A percentile compares a stretch with the other conserved stretches of the same genome.
Conservation (phyloP, 2,113 vertebrate genomes). For the Rousettus leschenaultii region DNA sequence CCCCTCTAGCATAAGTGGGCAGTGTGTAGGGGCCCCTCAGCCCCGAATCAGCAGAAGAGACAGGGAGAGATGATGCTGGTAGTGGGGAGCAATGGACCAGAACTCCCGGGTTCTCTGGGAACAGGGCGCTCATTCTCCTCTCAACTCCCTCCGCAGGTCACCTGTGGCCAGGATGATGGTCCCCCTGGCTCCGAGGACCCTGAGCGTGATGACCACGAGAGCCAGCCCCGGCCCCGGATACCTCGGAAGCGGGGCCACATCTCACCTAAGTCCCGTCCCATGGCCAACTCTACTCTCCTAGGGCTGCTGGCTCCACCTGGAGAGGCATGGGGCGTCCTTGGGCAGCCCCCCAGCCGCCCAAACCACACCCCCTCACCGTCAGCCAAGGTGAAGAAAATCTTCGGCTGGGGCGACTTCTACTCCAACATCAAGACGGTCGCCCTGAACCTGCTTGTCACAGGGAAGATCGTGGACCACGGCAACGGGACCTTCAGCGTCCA, state of each 20-base stretch:
- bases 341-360: constrained; percentile 83
- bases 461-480: constrained; percentile 98
- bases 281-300: constrained; percentile 83
- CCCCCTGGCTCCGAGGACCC: constrained; percentile 71
- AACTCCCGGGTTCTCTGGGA: neutral
- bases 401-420: constrained; percentile 99
- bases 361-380: constrained; percentile 85
- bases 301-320: constrained; percentile 88
- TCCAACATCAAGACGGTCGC: constrained; percentile 99
- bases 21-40: neutral
- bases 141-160: constrained; percentile 62
- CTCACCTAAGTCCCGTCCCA: constrained; percentile 61
- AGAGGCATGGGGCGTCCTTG: constrained; percentile 89
- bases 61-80: neutral
- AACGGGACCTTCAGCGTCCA: constrained; percentile 98
- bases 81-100: too few species aligned
- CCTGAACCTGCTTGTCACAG: constrained; percentile 96
- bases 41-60: neutral
- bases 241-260: constrained; percentile 71
- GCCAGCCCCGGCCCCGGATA: constrained; percentile 54
- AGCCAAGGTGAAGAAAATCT: constrained; percentile 94
- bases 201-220: constrained; percentile 62
- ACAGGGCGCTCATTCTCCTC: neutral
- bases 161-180: constrained; percentile 72
- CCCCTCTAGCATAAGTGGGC: neutral